These are phyloP conservation scores for Myxocyprinus asiaticus DNA, from an alignment of 2,113 vertebrate genomes.

Conservation along the genomic window DNA sequence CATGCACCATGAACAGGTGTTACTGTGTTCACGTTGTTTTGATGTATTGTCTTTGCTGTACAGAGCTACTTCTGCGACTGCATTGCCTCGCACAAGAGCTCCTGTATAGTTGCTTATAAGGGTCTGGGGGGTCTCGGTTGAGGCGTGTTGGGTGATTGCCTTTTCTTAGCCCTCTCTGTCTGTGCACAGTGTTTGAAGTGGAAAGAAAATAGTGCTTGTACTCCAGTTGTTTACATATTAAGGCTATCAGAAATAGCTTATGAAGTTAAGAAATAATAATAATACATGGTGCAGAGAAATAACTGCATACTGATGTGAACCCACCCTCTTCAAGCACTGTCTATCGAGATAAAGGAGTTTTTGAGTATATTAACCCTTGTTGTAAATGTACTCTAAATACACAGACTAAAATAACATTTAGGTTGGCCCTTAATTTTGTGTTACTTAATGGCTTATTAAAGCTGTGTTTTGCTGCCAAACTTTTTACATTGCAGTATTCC, in stretches of 20 bases:
- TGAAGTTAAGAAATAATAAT: background rate
- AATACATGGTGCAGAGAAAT: background rate
- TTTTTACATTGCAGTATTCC: background rate
- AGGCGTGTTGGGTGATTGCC: slow-evolving; percentile 17
- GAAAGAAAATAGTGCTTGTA: background rate
- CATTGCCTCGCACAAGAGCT: slow-evolving; percentile 28
- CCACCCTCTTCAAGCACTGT: background rate
- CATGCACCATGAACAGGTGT: slow-evolving; percentile 53
- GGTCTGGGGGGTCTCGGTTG: slow-evolving; percentile 7
- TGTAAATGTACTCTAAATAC: background rate
- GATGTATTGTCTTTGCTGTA: slow-evolving; percentile 50
- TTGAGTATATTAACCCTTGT: slow-evolving; percentile 1
- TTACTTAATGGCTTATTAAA: background rate
- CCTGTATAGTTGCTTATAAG: slow-evolving; percentile 42
- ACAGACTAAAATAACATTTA: slow-evolving; percentile 3
- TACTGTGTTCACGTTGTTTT: slow-evolving; percentile 54
- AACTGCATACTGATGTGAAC: background rate
- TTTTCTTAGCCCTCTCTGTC: background rate
- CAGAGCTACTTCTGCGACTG: slow-evolving; percentile 32
- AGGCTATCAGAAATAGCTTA: too few species aligned
- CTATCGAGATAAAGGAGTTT: slow-evolving; percentile 3
- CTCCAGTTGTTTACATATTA: too few species aligned
- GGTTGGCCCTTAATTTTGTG: slow-evolving; percentile 20
- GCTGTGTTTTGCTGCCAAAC: background rate
- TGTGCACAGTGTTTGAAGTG: background rate